Evolutionary conservation across 2,113 vertebrate genomes (phyloP).

Genomic region (Pluvianellus socialis): DNA sequence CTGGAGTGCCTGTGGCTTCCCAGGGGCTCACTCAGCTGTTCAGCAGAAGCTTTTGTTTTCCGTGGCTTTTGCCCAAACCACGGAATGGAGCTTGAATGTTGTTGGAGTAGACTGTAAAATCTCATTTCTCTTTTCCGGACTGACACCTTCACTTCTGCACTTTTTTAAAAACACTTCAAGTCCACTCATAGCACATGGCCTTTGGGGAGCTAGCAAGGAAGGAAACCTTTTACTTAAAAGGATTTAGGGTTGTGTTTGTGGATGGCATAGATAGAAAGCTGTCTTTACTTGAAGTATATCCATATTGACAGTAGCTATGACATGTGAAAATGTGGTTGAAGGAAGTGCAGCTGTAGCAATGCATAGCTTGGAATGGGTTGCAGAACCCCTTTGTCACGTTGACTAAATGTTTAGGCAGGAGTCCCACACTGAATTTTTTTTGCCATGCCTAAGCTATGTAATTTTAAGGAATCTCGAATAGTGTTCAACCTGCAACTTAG

Average conservation of each 20-base stretch:
- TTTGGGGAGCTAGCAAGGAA: neutral
- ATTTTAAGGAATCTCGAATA: neutral
- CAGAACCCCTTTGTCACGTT: neutral
- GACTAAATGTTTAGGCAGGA: neutral
- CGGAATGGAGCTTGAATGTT: neutral
- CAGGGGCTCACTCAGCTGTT: neutral
- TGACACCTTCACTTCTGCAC: neutral
- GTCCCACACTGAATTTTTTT: neutral
- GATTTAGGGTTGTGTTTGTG: neutral
- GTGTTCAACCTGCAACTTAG: neutral
- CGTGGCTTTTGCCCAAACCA: neutral
- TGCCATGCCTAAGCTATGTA: neutral
- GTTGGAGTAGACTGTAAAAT: neutral
- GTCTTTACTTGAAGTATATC: neutral
- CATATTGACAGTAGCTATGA: neutral
- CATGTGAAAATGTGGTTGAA: neutral
- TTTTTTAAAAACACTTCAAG: neutral
- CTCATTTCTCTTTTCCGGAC: neutral
- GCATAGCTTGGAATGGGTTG: neutral
- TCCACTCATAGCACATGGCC: neutral
- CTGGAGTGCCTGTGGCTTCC: neutral
- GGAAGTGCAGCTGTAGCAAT: neutral
- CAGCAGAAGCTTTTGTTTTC: neutral
- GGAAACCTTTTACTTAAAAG: neutral
- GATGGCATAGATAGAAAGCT: neutral